Evolutionary conservation across 1,140 invertebrate species (phyloP), one percentile per base, ranked within the genome.

Genomic region (Bombus superbus): DNA sequence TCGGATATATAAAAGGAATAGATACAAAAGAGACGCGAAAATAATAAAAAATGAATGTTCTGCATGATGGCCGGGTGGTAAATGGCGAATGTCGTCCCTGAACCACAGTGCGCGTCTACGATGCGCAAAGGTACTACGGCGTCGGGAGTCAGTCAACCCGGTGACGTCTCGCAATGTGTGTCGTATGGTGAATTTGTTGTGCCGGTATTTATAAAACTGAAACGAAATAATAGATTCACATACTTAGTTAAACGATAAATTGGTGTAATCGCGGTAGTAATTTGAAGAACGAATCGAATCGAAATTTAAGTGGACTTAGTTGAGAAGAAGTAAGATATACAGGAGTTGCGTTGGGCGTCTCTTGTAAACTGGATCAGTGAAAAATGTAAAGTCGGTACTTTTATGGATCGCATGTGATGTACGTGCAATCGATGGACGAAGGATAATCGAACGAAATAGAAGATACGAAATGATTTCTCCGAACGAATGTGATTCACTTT

Each of bases 131-230:
- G 93, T 93, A 91, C 88, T 93, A 91, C 92, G 76, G 88, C 68
- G 89, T 85, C 89, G 85, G 79, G 91, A 94, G 94, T 94, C 93
- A 94, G 94, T 95, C 93, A 94, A 95, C 94, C 90, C 94, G 90
- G 92, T 94, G 94, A 93, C 93, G 93, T 92, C 90, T 90, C 81
- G 40, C 86, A 72, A 89, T 87, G 73, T 32, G 82, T 53, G 71
- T 73, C 25, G 86, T 64, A 25, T 47, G 59, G 42, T 71, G 62
- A 47, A 15, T 11, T 69, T 40, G 71, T 44, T 59, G 47, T 72
- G 32, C 66, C 73, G 80, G 69, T 72, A 64, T 47, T 53, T 35
- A 28, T 28, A 28, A 68, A 71, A 25, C 53, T 64, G 47, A 53
- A 74, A 32, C 32, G 62, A 64, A 57, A 62, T 71, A 18, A 32